phyloP scores from a whole-genome alignment of 2,113 vertebrate genomes.

The Melanocharis versteri region DNA sequence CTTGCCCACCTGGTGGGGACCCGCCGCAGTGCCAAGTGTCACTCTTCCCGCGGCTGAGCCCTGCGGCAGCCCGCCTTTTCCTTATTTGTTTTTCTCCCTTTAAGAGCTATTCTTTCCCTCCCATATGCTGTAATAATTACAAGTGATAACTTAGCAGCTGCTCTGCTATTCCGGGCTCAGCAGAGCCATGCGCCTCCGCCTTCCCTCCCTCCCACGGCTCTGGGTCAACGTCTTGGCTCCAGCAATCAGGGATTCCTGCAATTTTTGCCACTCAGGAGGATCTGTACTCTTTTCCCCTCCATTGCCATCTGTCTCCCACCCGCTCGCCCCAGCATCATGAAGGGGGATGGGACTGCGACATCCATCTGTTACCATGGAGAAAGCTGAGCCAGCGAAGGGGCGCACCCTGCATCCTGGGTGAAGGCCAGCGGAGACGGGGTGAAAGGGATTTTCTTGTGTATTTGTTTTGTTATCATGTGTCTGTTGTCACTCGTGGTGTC shows the following conservation, averaged over 20 bases:
- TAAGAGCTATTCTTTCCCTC: slow-evolving; percentile 47
- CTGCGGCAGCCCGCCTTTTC: not conserved
- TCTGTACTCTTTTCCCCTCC: not conserved
- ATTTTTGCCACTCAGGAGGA: slow-evolving; percentile 11
- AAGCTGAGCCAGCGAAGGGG: not conserved
- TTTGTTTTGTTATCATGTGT: not conserved
- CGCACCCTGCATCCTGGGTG: not conserved
- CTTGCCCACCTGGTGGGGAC: not conserved
- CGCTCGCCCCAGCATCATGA: not conserved
- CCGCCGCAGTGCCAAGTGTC: fast-evolving
- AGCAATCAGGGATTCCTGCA: slow-evolving; percentile 21
- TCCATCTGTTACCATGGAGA: slow-evolving; percentile 37
- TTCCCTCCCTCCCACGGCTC: not conserved
- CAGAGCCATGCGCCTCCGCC: slow-evolving; percentile 9
- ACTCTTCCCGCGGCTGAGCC: not conserved
- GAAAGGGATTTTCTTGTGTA: not conserved
- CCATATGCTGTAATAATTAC: slow-evolving; percentile 59
- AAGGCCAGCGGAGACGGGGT: not conserved
- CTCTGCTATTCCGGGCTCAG: slow-evolving; percentile 38
- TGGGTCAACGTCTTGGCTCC: slow-evolving; percentile 33
- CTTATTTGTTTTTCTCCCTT: slow-evolving; percentile 48
- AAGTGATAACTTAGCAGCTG: slow-evolving; percentile 34
- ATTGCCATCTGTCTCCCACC: not conserved
- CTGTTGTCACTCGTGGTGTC: not conserved
- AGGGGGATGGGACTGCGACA: not conserved